phyloP scores from a whole-genome alignment of 2,113 vertebrate species.

The Bubo blakistoni region DNA sequence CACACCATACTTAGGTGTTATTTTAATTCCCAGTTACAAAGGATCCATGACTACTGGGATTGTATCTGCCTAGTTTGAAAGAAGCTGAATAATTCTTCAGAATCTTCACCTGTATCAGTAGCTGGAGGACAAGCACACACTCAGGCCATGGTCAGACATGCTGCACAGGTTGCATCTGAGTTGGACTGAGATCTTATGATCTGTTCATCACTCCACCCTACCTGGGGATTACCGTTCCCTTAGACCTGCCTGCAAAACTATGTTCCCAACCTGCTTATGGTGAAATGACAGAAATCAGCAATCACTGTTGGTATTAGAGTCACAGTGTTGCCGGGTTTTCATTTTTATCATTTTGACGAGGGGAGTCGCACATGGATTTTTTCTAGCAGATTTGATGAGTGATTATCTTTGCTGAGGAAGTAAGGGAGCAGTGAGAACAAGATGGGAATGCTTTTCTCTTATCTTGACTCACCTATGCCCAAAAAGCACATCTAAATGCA shows the following conservation, averaged over 20 bases:
- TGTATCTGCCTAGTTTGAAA: not conserved
- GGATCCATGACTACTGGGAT: accelerated
- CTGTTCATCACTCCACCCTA: not conserved
- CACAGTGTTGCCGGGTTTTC: not conserved
- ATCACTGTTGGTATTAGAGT: not conserved
- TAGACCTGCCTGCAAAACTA: not conserved
- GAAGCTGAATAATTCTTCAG: not conserved
- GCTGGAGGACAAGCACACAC: not conserved
- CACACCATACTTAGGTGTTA: not conserved
- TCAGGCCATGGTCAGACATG: too few relatives aligned
- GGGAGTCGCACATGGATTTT: not conserved
- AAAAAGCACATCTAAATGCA: not conserved
- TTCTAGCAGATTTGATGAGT: not conserved
- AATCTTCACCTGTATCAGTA: not conserved
- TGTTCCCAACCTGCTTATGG: not conserved
- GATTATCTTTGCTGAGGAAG: not conserved
- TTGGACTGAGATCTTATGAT: not conserved
- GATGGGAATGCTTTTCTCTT: not conserved
- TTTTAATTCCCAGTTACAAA: not conserved
- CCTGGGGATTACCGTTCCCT: not conserved
- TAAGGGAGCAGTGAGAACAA: not conserved
- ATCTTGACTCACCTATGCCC: not conserved
- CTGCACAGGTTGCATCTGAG: not conserved
- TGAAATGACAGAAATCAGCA: not conserved
- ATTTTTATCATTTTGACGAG: not conserved